These are phyloP conservation scores for Leptobrachium ailaonicum DNA, from an alignment of 2,113 vertebrate genomes.

Conservation along the genomic window DNA sequence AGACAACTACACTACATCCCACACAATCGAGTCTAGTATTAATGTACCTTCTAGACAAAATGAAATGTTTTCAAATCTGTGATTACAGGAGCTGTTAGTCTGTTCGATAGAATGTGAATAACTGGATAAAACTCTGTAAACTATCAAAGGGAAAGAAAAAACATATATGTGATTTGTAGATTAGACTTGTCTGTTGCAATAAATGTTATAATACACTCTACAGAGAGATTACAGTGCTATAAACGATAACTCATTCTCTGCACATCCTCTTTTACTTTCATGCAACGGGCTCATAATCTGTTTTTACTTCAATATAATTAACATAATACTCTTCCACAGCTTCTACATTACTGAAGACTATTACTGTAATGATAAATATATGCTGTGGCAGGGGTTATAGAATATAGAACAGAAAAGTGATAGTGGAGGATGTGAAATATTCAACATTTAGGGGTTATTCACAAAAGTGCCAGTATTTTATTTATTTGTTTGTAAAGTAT, in stretches of 20 bases:
- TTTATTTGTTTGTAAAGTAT: too few species aligned
- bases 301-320: conserved; percentile 28
- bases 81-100: neutral
- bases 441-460: too few species aligned
- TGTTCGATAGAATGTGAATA: conserved; percentile 14
- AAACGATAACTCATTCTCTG: conserved; percentile 4
- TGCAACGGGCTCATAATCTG: conserved; percentile 20
- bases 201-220: conserved; percentile 14
- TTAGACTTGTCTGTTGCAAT: conserved; percentile 12
- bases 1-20: neutral
- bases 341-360: conserved; percentile 7
- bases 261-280: conserved; percentile 1
- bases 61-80: conserved; percentile 4
- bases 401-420: neutral
- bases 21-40: neutral
- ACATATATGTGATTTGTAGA: conserved; percentile 5
- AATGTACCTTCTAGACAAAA: neutral
- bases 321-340: conserved; percentile 21
- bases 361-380: neutral
- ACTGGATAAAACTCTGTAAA: conserved; percentile 22
- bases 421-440: neutral
- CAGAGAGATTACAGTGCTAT: conserved; percentile 12
- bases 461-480: too few species aligned
- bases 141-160: neutral
- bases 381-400: conserved; percentile 23